Evolutionary conservation across 1,140 invertebrate species (phyloP), one percentile per base, ranked within the genome.

Genomic region (Dreissena rostriformis): DNA sequence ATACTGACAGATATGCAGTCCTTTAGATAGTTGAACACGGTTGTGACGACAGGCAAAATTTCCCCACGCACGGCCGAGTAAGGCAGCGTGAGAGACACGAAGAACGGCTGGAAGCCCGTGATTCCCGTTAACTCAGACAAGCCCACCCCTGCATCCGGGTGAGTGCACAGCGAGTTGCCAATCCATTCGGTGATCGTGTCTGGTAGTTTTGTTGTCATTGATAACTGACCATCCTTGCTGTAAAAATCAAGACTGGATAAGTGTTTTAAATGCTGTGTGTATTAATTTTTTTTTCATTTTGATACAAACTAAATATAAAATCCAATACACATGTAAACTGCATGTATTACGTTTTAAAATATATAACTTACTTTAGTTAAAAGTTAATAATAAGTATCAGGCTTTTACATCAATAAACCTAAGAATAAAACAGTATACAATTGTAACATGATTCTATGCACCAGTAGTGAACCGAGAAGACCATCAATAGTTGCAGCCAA

Each of bases 181-280:
- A 97, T 95, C 97, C 98, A 99, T 4, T 97, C 97, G 0, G 97
- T 98, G 11, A 99, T 97, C 0, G 97, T 97, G 85, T 97, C 96
- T 0, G 98, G 98, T 49, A 97, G 96, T 71, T 92, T 91, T 57
- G 94, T 94, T 10, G 91, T 91, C 28, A 95, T 19, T 0, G 55
- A 28, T 12, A 71, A 24, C n/a, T 17, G 1, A 55, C 73, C 81
- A 22, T 67, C 29, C 26, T 83, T 55, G 55, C 81, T 83, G 53
- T 39, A 19, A 55, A 26, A 76, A 24, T 63, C 24, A 39, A 2
- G 39, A 39, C n/a, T n/a, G n/a, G n/a, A n/a, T n/a, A n/a, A n/a
- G n/a, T n/a, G n/a, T n/a, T n/a, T n/a, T n/a, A n/a, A n/a, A n/a
- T 39, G 8, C 39, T 39, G 4, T 5, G 2, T 2, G 2, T 5